phyloP scores from a whole-genome alignment of 2,113 vertebrate species.

The Oncorhynchus keta region DNA sequence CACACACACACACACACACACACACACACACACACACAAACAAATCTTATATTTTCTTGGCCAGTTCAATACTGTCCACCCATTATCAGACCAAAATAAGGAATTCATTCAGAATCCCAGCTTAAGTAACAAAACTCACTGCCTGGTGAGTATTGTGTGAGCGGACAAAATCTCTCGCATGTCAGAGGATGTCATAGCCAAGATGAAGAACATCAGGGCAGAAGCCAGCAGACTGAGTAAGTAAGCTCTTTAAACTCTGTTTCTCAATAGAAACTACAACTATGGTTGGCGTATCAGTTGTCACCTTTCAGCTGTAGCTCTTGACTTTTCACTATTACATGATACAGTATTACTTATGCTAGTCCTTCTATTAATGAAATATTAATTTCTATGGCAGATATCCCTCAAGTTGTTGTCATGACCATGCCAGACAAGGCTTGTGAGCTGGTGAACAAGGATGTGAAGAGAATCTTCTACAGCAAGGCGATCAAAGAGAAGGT shows the following conservation, averaged over 20 bases:
- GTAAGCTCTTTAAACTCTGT: background rate
- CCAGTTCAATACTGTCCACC: slow-evolving; percentile 15
- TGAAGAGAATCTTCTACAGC: slow-evolving; percentile 17
- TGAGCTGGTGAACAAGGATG: background rate
- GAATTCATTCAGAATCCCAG: slow-evolving; percentile 2
- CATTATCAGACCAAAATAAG: background rate
- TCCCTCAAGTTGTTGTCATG: slow-evolving; percentile 36
- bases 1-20: background rate
- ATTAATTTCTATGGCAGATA: background rate
- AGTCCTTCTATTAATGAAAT: background rate
- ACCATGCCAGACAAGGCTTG: slow-evolving; percentile 27
- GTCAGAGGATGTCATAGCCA: fast-evolving
- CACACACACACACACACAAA: background rate
- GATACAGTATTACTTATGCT: background rate
- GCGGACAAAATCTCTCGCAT: background rate
- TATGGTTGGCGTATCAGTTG: background rate
- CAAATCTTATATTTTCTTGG: background rate
- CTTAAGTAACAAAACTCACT: slow-evolving; percentile 15
- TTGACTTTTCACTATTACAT: background rate
- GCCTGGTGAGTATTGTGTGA: slow-evolving; percentile 29
- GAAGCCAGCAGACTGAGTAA: slow-evolving; percentile 15
- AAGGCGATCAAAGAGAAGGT: slow-evolving; percentile 24
- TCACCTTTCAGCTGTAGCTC: background rate
- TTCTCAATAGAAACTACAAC: background rate
- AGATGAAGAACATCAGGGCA: slow-evolving; percentile 10